These are phyloP conservation scores for Danaus plexippus DNA, from an alignment of 1,140 invertebrate genomes.

Conservation along the genomic window DNA sequence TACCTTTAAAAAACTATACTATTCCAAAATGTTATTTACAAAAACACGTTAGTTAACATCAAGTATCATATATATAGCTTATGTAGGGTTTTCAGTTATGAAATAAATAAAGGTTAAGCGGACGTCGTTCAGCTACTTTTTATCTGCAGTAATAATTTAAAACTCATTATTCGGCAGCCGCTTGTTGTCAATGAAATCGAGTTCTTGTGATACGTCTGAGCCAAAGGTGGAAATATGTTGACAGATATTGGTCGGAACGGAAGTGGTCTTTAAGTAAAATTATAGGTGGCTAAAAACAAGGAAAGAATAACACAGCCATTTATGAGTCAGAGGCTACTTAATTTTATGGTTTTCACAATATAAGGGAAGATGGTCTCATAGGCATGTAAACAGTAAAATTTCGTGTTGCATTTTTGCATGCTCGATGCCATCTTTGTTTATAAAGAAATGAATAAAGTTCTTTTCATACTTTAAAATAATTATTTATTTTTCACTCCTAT, in stretches of 20 bases:
- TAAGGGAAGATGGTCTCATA: conserved; percentile 22
- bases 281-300: conserved; percentile 64
- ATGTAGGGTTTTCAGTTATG: conserved; percentile 45
- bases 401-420: conserved; percentile 3
- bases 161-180: conserved; percentile 64
- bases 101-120: conserved; percentile 61
- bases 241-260: conserved; percentile 67
- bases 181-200: conserved; percentile 64
- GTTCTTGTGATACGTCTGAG: conserved; percentile 66
- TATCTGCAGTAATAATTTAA: conserved; percentile 68
- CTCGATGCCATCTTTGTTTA: too few species aligned
- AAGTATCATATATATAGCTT: conserved; percentile 12
- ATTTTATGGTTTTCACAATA: conserved; percentile 39
- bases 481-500: too few species aligned
- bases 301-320: conserved; percentile 57
- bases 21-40: background rate
- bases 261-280: conserved; percentile 66
- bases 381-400: conserved; percentile 8
- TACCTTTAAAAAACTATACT: conserved; percentile 9
- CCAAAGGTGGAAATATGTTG: conserved; percentile 68
- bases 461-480: too few species aligned
- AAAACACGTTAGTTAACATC: conserved; percentile 12
- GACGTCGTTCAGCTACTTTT: conserved; percentile 52
- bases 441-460: too few species aligned
- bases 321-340: conserved; percentile 55